Percentiles rank a stretch among this genome's conserved stretches.
phyloP scores from a whole-genome alignment of 2,888 invertebrate genomes.

The Melanostoma mellinum region DNA sequence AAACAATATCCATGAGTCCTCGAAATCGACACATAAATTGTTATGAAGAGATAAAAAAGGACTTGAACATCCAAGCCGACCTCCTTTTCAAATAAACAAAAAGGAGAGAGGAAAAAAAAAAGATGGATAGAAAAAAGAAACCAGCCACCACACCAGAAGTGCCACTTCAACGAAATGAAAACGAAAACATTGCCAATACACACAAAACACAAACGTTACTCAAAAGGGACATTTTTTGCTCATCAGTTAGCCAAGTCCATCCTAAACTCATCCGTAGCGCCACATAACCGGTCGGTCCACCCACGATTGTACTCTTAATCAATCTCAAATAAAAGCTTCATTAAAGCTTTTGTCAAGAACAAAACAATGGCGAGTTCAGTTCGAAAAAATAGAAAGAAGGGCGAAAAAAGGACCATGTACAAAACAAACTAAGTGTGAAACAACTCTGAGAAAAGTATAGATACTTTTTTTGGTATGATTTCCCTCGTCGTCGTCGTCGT shows the following conservation, averaged over 20 bases:
- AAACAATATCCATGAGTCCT: conserved; percentile 38
- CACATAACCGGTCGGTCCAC: not conserved
- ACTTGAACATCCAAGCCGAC: conserved; percentile 28
- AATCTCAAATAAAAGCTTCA: conserved; percentile 71
- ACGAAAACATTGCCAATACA: conserved; percentile 68
- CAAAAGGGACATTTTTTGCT: conserved; percentile 36
- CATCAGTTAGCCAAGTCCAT: conserved; percentile 39
- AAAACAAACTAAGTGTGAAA: conserved; percentile 66
- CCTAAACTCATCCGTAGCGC: not conserved
- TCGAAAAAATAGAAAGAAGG: conserved; percentile 17
- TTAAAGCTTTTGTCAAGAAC: conserved; percentile 65
- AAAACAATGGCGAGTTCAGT: conserved; percentile 49
- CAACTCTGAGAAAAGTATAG: conserved; percentile 49
- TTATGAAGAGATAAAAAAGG: conserved; percentile 42
- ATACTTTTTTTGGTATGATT: conserved; percentile 3
- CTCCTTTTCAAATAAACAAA: conserved; percentile 8
- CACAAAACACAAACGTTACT: conserved; percentile 20
- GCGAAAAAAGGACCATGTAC: conserved; percentile 24
- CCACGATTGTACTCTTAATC: conserved; percentile 63
- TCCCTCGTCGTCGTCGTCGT: conserved; percentile 6
- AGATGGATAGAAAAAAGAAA: conserved; percentile 7
- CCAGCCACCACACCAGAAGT: conserved; percentile 41
- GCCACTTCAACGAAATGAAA: conserved; percentile 66
- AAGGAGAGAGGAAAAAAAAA: not conserved
- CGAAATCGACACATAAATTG: conserved; percentile 69